Conservation (phyloP, 2,797 vertebrate species). For the Macroramphosus scolopax region DNA sequence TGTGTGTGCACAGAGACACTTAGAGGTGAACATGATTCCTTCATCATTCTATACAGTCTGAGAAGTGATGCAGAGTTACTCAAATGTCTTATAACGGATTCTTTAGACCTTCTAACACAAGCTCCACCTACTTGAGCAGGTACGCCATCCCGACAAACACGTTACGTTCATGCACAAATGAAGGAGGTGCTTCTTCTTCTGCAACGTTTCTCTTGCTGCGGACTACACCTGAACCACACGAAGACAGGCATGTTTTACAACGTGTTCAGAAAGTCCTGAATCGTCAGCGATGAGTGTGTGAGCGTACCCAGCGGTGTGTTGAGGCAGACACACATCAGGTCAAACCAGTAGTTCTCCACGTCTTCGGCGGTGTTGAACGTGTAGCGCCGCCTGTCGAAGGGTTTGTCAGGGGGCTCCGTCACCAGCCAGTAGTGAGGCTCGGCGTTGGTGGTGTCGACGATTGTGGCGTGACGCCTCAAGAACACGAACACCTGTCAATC, state of each 20-base stretch:
- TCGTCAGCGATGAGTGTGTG: no score
- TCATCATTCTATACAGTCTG: no score
- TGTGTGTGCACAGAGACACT: neutral
- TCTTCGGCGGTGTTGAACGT: constrained; percentile 80
- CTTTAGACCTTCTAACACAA: no score
- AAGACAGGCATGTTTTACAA: neutral
- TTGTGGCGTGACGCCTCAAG: constrained; percentile 83
- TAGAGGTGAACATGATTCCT: no score
- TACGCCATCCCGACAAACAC: constrained; percentile 54
- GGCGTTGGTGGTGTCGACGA: constrained; percentile 89
- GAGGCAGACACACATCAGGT: constrained; percentile 94
- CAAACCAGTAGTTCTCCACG: constrained; percentile 96
- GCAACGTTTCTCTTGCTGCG: constrained; percentile 58
- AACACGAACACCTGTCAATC: constrained; percentile 90
- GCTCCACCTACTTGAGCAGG: constrained; percentile 71
- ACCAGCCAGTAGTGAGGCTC: constrained; percentile 95
- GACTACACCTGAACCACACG: constrained; percentile 79
- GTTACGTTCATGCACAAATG: constrained; percentile 65
- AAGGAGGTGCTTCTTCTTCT: constrained; percentile 30
- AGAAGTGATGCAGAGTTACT: no score
- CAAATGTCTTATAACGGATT: no score
- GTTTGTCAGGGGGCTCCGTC: constrained; percentile 80
- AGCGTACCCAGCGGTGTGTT: constrained; percentile 96
- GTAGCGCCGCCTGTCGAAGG: constrained; percentile 85
- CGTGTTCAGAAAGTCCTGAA: neutral